phyloP scores from a whole-genome alignment of 37 sponge, comb jelly and placozoan species.

The Agelas oroides region DNA sequence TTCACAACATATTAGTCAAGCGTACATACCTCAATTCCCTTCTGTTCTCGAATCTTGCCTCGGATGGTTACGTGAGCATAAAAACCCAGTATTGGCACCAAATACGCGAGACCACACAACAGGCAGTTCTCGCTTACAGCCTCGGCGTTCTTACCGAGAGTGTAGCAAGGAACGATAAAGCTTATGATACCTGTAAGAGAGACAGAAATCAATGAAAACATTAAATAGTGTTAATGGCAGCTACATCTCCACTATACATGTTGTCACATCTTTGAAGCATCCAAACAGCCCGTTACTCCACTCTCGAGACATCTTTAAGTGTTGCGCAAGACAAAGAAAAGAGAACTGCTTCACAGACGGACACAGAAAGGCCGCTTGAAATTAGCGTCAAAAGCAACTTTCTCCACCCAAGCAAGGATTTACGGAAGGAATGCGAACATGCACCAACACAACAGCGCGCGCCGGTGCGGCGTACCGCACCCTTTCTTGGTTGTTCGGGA shows the following conservation, averaged over 20 bases:
- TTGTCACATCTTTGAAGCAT: conserved; percentile 58
- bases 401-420: too few species aligned
- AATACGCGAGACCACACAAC: conserved; percentile 11
- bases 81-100: conserved; percentile 40
- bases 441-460: too few species aligned
- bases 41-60: conserved; percentile 68
- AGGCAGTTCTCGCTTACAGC: conserved; percentile 51
- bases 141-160: conserved; percentile 70
- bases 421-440: too few species aligned
- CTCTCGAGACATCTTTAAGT: too few species aligned
- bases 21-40: conserved; percentile 50
- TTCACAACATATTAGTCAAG: too few species aligned
- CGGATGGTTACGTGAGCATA: conserved; percentile 49
- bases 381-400: too few species aligned
- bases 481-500: too few species aligned
- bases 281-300: conserved; percentile 76
- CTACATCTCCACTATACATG: conserved; percentile 41
- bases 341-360: too few species aligned
- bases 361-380: too few species aligned
- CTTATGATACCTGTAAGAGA: conserved; percentile 44
- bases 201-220: too few species aligned
- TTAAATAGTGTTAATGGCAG: neutral
- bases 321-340: too few species aligned
- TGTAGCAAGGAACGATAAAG: conserved; percentile 63
- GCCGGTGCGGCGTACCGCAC: too few species aligned